A percentile compares a stretch with the other conserved stretches of the same genome.
Conservation (phyloP, 2,797 vertebrate species). For the Eremophila alpestris region DNA sequence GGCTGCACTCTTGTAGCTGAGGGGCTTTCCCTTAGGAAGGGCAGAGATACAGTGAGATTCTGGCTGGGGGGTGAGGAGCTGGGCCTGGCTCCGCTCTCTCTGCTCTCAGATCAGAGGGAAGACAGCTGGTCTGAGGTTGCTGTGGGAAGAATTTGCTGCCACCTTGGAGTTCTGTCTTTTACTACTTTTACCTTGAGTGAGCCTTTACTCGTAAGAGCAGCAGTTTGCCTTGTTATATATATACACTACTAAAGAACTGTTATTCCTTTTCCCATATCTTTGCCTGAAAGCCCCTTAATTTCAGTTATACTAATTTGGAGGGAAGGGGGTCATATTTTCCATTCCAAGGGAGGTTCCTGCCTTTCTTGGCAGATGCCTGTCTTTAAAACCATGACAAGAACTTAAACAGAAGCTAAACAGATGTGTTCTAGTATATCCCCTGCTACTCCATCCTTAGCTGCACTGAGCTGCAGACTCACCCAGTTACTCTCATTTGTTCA, state of each 20-base stretch:
- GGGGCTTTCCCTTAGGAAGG: not conserved
- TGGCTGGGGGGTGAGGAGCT: not conserved
- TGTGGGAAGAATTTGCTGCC: not conserved
- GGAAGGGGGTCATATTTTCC: not conserved
- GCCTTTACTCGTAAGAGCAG: not conserved
- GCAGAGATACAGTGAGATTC: not conserved
- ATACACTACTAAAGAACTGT: not conserved
- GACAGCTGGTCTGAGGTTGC: fast-evolving
- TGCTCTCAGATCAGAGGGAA: not conserved
- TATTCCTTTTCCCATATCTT: not conserved
- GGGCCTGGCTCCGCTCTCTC: not conserved
- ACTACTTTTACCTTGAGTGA: not conserved
- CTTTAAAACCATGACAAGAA: not conserved
- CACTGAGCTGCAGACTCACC: not conserved
- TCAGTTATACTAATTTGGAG: not conserved
- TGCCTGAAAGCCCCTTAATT: not conserved
- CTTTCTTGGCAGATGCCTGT: not conserved
- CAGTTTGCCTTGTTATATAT: not conserved
- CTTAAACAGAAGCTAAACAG: not conserved
- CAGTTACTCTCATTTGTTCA: not conserved
- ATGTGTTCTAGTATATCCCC: not conserved
- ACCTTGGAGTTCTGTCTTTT: not conserved
- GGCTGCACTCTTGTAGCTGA: not conserved
- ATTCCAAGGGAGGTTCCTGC: not conserved
- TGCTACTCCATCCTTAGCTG: not conserved